A percentile compares a stretch with the other conserved stretches of the same genome.
Conservation (phyloP, 2,797 vertebrate genomes). For the Sebastes trivittatus region DNA sequence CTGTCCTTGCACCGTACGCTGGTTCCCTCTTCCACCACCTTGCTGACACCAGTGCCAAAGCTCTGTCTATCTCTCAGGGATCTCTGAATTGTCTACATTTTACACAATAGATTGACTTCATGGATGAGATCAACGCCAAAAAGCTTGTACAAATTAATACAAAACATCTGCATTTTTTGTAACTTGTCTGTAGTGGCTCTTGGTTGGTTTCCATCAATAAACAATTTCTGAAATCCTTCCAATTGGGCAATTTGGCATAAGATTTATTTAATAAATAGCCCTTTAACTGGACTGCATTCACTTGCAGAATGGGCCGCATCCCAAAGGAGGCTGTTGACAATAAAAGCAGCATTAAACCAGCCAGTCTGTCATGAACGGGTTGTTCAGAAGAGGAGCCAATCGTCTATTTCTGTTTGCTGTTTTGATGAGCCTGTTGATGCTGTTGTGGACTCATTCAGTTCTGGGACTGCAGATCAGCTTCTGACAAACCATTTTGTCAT, state of each 20-base stretch:
- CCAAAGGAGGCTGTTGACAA: slow-evolving; percentile 43
- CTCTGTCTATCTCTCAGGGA: background rate
- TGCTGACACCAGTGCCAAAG: background rate
- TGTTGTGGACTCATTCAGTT: slow-evolving; percentile 6
- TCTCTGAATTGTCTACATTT: background rate
- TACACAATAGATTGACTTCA: background rate
- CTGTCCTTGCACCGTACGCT: background rate
- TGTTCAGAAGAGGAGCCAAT: slow-evolving; percentile 47
- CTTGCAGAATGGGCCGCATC: slow-evolving; percentile 35
- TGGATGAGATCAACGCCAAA: background rate
- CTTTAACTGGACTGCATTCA: slow-evolving; percentile 37
- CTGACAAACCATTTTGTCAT: background rate
- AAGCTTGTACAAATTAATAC: slow-evolving; percentile 7
- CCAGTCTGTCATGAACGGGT: slow-evolving; percentile 24
- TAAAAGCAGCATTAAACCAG: slow-evolving; percentile 44
- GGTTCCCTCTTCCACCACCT: background rate
- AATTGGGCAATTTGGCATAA: slow-evolving; percentile 23
- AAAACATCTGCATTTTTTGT: slow-evolving; percentile 25
- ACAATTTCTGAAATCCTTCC: slow-evolving; percentile 36
- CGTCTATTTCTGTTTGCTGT: slow-evolving; percentile 20
- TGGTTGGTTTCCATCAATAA: slow-evolving; percentile 27
- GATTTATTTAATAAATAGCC: slow-evolving; percentile 42
- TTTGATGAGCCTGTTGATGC: slow-evolving; percentile 44
- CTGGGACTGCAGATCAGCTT: slow-evolving; percentile 27
- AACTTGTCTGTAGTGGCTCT: slow-evolving; percentile 3